phyloP scores from a whole-genome alignment of 2,113 vertebrate species.

The Triplophysa rosa region DNA sequence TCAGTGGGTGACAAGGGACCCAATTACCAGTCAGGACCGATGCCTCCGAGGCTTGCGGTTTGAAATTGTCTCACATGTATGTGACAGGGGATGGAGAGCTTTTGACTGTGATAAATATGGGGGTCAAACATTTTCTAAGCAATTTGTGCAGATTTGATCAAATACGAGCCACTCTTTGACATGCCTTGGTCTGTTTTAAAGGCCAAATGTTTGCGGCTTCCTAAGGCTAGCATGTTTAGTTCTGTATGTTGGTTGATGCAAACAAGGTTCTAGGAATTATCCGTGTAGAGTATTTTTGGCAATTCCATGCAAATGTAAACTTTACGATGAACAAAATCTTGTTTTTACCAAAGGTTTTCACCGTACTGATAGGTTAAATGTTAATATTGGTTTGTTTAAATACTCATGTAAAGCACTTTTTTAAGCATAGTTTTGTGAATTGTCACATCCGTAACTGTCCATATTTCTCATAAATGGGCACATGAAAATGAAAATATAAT shows the following conservation, averaged over 20 bases:
- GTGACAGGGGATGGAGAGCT: constrained; percentile 36
- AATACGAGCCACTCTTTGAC: background rate
- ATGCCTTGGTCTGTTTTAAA: background rate
- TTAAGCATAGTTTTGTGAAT: no score
- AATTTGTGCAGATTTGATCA: constrained; percentile 57
- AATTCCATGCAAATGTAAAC: no score
- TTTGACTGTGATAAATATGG: constrained; percentile 25
- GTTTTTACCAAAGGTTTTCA: no score
- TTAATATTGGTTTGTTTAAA: no score
- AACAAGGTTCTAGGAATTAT: background rate
- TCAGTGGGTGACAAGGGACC: constrained; percentile 70
- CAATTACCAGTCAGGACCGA: constrained; percentile 70
- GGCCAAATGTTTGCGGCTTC: background rate
- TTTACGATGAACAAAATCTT: no score
- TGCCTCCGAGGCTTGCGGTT: constrained; percentile 60
- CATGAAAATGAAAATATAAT: no score
- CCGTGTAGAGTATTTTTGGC: background rate
- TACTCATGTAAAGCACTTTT: no score
- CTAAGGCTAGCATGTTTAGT: background rate
- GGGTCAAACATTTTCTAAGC: constrained; percentile 61
- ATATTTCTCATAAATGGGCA: no score
- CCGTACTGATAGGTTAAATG: no score
- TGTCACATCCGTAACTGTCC: no score
- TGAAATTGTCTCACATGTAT: constrained; percentile 63
- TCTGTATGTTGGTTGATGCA: background rate